Percentiles rank a stretch among this genome's conserved stretches.
phyloP scores from a whole-genome alignment of 1,140 invertebrate species.

The Planococcus citri region DNA sequence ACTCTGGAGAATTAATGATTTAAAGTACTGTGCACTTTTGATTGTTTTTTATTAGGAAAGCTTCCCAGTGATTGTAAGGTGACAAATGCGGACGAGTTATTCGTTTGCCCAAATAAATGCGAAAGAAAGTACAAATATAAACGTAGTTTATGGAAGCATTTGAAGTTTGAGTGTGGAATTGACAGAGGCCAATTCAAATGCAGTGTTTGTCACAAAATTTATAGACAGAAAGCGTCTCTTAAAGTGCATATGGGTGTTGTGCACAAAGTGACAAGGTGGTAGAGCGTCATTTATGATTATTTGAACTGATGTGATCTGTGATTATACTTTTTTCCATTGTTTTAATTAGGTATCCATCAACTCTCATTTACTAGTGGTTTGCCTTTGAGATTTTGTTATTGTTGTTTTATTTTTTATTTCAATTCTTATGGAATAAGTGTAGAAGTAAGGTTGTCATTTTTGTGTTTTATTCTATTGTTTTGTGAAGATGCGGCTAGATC shows the following conservation, averaged over 20 bases:
- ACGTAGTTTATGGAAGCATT: slow-evolving; percentile 27
- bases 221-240: slow-evolving; percentile 2
- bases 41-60: not conserved
- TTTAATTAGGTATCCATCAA: too few relatives aligned
- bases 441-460: too few relatives aligned
- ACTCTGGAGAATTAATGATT: too few relatives aligned
- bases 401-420: too few relatives aligned
- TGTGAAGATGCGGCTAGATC: too few relatives aligned
- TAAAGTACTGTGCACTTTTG: too few relatives aligned
- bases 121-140: slow-evolving; percentile 25
- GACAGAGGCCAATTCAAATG: slow-evolving; percentile 23
- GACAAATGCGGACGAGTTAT: not conserved
- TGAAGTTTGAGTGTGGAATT: slow-evolving; percentile 23
- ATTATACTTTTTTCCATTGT: too few relatives aligned
- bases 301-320: too few relatives aligned
- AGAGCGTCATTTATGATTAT: not conserved
- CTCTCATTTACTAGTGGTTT: too few relatives aligned
- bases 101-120: slow-evolving; percentile 30
- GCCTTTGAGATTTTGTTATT: too few relatives aligned
- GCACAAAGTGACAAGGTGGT: not conserved
- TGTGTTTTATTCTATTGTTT: too few relatives aligned
- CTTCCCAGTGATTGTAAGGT: not conserved
- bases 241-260: not conserved
- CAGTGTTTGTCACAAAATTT: slow-evolving; percentile 30
- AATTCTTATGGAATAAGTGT: too few relatives aligned